These are phyloP conservation scores for Hemicentrotus pulcherrimus DNA, from an alignment of 35 echinoderm and acorn worm genomes.

Conservation along the genomic window DNA sequence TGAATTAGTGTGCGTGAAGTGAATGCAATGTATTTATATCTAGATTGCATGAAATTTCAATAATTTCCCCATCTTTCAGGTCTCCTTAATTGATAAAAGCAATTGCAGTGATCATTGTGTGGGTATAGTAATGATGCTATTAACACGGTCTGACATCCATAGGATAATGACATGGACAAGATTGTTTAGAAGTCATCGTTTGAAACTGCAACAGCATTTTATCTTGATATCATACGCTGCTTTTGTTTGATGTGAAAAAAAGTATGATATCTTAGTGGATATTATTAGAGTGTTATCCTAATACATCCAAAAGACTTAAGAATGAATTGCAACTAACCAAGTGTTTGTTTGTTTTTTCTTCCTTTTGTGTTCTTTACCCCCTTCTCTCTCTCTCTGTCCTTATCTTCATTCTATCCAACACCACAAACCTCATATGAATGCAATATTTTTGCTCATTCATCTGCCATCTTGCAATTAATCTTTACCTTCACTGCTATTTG, in stretches of 20 bases:
- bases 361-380: neutral
- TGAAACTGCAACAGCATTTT: neutral
- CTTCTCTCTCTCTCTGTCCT: neutral
- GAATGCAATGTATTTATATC: no score
- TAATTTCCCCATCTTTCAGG: neutral
- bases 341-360: neutral
- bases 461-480: neutral
- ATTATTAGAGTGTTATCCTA: neutral
- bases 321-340: conserved; percentile 19
- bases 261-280: neutral
- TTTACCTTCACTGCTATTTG: neutral
- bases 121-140: neutral
- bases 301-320: neutral
- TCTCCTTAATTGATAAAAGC: neutral
- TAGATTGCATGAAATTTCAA: neutral
- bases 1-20: no score
- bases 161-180: no score
- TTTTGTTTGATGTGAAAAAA: neutral
- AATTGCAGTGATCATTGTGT: neutral
- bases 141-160: neutral
- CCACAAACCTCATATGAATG: no score
- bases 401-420: neutral
- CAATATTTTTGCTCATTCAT: neutral
- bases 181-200: neutral
- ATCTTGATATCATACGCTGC: neutral